These are phyloP conservation scores for Baronia brevicornis DNA, from an alignment of 2,888 invertebrate species.

Conservation along the genomic window DNA sequence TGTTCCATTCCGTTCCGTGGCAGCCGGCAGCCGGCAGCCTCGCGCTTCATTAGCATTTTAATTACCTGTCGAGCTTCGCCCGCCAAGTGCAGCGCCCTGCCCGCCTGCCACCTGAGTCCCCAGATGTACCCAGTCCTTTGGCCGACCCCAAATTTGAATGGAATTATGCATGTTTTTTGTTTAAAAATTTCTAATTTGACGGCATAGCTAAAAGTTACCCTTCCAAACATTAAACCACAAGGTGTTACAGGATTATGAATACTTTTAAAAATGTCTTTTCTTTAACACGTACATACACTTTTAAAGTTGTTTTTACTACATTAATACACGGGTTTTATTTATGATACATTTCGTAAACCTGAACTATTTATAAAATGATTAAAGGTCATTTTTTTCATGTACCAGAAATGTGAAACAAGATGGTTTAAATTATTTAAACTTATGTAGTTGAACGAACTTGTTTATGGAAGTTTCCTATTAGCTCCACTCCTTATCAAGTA, in stretches of 20 bases:
- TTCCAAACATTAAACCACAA: not conserved
- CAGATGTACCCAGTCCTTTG: slow-evolving; percentile 5
- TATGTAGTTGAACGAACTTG: slow-evolving; percentile 22
- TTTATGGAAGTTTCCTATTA: slow-evolving; percentile 49
- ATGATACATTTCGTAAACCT: too few species aligned
- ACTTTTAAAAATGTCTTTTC: too few species aligned
- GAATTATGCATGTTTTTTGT: slow-evolving; percentile 41
- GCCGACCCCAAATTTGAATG: slow-evolving; percentile 16
- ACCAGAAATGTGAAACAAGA: too few species aligned
- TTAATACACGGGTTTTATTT: too few species aligned
- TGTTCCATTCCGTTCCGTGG: too few species aligned
- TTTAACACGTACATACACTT: too few species aligned
- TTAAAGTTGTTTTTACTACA: too few species aligned
- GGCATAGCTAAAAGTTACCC: slow-evolving; percentile 2
- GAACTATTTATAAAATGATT: too few species aligned
- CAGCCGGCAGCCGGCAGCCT: slow-evolving; percentile 17
- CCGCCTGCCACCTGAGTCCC: slow-evolving; percentile 23
- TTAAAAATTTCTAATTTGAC: slow-evolving; percentile 6
- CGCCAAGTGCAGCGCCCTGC: slow-evolving; percentile 8
- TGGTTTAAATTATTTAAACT: too few species aligned
- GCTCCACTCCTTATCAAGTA: slow-evolving; percentile 32
- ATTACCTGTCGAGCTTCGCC: slow-evolving; percentile 44
- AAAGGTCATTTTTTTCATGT: too few species aligned
- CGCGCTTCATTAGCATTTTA: slow-evolving; percentile 65
- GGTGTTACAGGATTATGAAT: not conserved